Evolutionary conservation across 2,797 vertebrate species (phyloP), one percentile per base, ranked within the genome.

Genomic region (Chaetophractus vellerosus): DNA sequence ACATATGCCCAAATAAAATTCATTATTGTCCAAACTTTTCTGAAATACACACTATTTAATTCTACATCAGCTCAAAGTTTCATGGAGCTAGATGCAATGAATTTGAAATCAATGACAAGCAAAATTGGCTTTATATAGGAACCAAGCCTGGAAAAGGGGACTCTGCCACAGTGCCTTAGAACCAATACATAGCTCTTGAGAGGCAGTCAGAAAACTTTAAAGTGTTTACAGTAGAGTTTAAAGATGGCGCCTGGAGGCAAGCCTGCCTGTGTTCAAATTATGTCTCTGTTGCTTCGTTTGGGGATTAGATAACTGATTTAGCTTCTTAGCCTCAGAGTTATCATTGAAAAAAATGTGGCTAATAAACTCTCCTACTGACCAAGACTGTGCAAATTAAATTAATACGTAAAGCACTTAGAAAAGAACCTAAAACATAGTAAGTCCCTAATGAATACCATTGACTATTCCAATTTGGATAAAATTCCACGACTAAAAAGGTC

Each of bases 401-500:
- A 91, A 74, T 59, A n/a, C 9, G 83, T 28, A 52, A 92, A 88
- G 16, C 26, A 45, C 12, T 45, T 80, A 59, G 38, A 83, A 57
- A 57, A 81, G 66, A 41, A 82, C 63, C 48, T 88, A 85, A 33
- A n/a, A 41, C 55, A 33, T 26, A 28, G 8, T 7, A 87, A 87
- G 5, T 28, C 45, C 50, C 26, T 86, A 89, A 79, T 69, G 95
- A 91, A 63, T 69, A 63, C 4, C 18, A 57, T 24, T 14, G 33
- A 75, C 74, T 91, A 33, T 55, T 91, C 45, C 63, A 90, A 45
- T 72, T 16, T 64, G 50, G 23, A 68, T 81, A 95, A 84, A 95
- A 84, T 81, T 81, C 55, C 59, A 88, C 64, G 52, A 88, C 50
- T 75, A 93, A 93, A 90, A 28, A 93, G 50, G 92, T 69, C 19